Evolutionary conservation across 2,888 invertebrate genomes (phyloP), one percentile per base, ranked within the genome.

Genomic region (Physocephala rufipes): DNA sequence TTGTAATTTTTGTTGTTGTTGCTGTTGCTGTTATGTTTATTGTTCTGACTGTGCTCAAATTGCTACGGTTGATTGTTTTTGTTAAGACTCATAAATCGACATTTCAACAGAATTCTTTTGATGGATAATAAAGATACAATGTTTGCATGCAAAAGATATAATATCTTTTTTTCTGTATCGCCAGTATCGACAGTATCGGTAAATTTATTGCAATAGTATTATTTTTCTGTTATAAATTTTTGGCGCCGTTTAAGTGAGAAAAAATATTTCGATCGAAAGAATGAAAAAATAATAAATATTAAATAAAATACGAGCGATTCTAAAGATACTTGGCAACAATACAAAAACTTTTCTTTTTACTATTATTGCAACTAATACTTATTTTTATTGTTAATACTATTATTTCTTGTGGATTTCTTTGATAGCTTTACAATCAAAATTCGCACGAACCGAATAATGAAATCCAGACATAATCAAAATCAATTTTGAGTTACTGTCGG

Each of bases 91-190:
- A 49, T 24, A 55, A 55, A 24, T 19, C 58, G 28, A 58, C 36
- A 58, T 58, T 58, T 58, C 58, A 58, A 24, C 58, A 58, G 58
- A 71, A 67, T 51, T 62, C 71, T 28, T 43, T 30, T 24, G 53
- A 70, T 28, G 26, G 21, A 19, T 30, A 26, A 51, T 59, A 59
- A 64, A 65, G 59, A 65, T 65, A 70, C 70, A 59, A 64, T 70
- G 64, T 65, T 70, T 70, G 65, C 70, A 70, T 59, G 49, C 65
- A n/a, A 53, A 28, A 36, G 51, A 66, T 61, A 49, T 30, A 51
- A 30, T 58, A 61, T 19, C 61, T 47, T 61, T 71, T 59, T n/a
- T n/a, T n/a, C n/a, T n/a, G n/a, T n/a, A n/a, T n/a, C n/a, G 61
- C 51, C 15, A 19, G 61, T n/a, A n/a, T n/a, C 26, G 43, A 49